phyloP scores from a whole-genome alignment of 1,140 invertebrate genomes.

The Lamellibrachia luymesi region DNA sequence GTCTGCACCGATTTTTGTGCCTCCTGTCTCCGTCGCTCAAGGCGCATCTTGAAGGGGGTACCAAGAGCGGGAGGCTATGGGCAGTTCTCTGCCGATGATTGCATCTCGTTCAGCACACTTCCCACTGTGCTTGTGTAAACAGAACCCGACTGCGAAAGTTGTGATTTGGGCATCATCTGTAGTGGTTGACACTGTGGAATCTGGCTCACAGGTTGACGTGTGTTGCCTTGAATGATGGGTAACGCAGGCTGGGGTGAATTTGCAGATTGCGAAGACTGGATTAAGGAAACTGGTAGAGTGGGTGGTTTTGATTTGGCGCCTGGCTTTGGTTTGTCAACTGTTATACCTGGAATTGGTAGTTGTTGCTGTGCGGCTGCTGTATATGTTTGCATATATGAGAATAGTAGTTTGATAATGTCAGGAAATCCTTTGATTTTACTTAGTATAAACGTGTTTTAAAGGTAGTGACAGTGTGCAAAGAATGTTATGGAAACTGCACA shows the following conservation, averaged over 20 bases:
- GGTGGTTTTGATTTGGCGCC: neutral
- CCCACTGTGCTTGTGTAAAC: neutral
- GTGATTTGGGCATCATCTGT: neutral
- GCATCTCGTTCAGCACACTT: neutral
- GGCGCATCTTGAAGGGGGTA: neutral
- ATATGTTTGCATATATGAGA: neutral
- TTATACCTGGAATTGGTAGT: neutral
- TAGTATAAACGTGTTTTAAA: no score
- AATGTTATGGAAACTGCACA: no score
- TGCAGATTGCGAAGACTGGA: neutral
- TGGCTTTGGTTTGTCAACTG: neutral
- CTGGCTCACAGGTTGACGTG: neutral
- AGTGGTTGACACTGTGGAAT: neutral
- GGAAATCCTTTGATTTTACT: no score
- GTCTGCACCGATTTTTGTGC: slow-evolving; percentile 10
- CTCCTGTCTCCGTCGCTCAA: slow-evolving; percentile 1
- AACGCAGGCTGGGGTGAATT: neutral
- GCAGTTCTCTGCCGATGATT: neutral
- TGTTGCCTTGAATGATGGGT: neutral
- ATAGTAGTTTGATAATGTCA: no score
- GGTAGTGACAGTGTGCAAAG: no score
- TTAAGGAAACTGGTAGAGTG: neutral
- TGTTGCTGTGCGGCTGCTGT: neutral
- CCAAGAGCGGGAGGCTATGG: neutral
- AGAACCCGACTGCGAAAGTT: neutral